Conservation (phyloP, 1,140 invertebrate genomes). For the Lerema accius region DNA sequence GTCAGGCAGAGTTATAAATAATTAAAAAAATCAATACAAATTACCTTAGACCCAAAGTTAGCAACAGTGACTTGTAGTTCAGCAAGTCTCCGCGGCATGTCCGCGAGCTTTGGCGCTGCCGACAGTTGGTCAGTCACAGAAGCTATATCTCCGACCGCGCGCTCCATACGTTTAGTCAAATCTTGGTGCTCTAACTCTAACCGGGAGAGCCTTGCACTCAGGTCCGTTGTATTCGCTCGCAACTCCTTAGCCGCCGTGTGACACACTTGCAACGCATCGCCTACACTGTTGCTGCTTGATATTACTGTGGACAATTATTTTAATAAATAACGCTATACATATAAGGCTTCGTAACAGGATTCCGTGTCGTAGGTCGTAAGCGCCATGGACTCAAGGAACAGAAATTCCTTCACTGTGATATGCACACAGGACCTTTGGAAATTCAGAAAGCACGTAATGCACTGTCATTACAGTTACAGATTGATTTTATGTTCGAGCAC, state of each 20-base stretch:
- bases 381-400: no score
- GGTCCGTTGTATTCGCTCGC: slow-evolving; percentile 84
- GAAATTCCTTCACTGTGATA: no score
- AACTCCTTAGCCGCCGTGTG: slow-evolving; percentile 85
- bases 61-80: slow-evolving; percentile 83
- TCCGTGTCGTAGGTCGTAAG: no score
- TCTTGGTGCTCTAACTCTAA: slow-evolving; percentile 58
- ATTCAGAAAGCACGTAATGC: no score
- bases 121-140: slow-evolving; percentile 83
- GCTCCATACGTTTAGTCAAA: slow-evolving; percentile 50
- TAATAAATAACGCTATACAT: background rate
- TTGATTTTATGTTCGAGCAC: no score
- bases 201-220: slow-evolving; percentile 80
- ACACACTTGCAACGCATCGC: slow-evolving; percentile 85
- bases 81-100: slow-evolving; percentile 82
- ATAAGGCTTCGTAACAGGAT: no score
- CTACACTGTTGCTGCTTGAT: slow-evolving; percentile 85
- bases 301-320: slow-evolving; percentile 79
- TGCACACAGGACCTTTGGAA: no score
- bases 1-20: no score
- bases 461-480: no score
- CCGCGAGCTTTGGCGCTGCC: slow-evolving; percentile 83
- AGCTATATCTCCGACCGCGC: slow-evolving; percentile 79
- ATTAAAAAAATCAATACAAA: no score
- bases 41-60: slow-evolving; percentile 82